These are phyloP conservation scores for Platanista minor DNA, from an alignment of 2,113 vertebrate species.

Conservation along the genomic window DNA sequence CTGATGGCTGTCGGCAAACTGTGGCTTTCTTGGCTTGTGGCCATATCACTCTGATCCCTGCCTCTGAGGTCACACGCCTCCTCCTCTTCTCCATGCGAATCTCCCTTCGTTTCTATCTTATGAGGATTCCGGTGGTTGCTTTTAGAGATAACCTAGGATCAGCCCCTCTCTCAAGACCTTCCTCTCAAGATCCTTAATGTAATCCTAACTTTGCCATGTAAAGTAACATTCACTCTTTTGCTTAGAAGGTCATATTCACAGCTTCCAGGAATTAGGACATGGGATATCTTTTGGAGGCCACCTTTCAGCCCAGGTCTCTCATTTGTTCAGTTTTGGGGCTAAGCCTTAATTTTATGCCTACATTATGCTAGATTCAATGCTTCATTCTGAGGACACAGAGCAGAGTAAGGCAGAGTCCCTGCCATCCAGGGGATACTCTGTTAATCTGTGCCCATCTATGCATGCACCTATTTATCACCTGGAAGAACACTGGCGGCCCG, in stretches of 20 bases:
- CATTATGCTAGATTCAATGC: background rate
- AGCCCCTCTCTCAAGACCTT: background rate
- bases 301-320: background rate
- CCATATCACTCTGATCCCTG: background rate
- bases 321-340: background rate
- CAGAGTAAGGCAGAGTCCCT: background rate
- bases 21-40: background rate
- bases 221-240: background rate
- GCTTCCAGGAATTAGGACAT: background rate
- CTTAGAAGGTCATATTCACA: background rate
- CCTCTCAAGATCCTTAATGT: background rate
- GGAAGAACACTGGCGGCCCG: background rate
- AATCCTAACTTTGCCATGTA: background rate
- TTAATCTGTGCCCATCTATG: background rate
- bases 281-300: too few relatives aligned
- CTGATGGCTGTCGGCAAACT: rapidly evolving
- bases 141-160: background rate
- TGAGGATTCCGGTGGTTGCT: rapidly evolving
- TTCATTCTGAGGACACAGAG: background rate
- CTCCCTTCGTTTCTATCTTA: background rate
- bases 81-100: background rate
- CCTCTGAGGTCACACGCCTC: background rate
- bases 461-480: background rate
- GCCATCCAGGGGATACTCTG: too few relatives aligned
- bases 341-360: background rate